Base-by-base conservation (phyloP, 2,113 vertebrate genomes). In the Mionectes macconnelli region DNA sequence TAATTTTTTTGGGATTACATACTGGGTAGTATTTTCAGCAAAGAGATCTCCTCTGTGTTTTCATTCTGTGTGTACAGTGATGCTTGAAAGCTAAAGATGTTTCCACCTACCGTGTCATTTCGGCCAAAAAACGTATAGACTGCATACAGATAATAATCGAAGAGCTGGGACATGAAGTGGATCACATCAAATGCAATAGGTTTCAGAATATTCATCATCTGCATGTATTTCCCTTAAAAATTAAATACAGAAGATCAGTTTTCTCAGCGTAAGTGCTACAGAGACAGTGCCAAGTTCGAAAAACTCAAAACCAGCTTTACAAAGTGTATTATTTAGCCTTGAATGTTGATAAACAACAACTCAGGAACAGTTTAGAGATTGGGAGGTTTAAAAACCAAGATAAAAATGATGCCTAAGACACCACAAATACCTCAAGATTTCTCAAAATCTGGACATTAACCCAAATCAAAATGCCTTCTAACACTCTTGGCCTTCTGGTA, bases 191-290 rank as follows among this genome's bases (percentile, higher is more conserved):
- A 99, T 77, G 99, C 99, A 78, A 99, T 99, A 19, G 99, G 99
- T 89, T 99, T 99, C 96, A 99, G 97, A 82, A 99, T 99, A 96
- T 98, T 99, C 99, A 99, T 99, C 99, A 99, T 99, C 98, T 99
- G 99, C 99, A 99, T 99, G 91, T 99, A 99, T 94, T 99, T 99
- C 27, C 99, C 99, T 99, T 97, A 63, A 95, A 97, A 95, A 56
- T 50, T 12, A 90, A 95, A 96, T 16, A 89, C 10, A 94, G 84
- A 76, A 96, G 15, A 84, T 81, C 68, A 87, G 68, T 73, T 96
- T 93, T 67, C 50, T 80, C 59, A 91, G 40, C 15, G 9, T 4
- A 85, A 70, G 10, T 31, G 28, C 10, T 60, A 82, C 56, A 76
- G 81, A 75, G 24, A 59, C 28, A 89, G 16, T 19, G 4, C 6